phyloP scores from a whole-genome alignment of 1,140 invertebrate genomes.

The Papilio helenus region DNA sequence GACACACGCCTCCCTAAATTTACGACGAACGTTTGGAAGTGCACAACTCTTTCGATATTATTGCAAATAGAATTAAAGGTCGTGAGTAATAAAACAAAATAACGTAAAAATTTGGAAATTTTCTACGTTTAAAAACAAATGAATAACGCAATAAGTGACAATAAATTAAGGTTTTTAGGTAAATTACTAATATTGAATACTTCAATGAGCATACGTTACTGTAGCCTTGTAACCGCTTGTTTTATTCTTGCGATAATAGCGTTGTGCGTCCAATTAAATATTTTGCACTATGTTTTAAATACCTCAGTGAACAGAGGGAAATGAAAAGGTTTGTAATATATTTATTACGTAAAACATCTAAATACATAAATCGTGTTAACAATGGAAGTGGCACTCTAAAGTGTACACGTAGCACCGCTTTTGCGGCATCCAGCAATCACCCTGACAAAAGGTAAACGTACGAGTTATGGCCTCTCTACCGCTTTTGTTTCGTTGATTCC shows the following conservation, averaged over 20 bases:
- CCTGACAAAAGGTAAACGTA: constrained; percentile 14
- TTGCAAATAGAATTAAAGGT: constrained; percentile 15
- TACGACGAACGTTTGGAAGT: constrained; percentile 23
- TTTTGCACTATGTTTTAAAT: not conserved
- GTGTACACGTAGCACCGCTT: not conserved
- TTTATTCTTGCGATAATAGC: no score
- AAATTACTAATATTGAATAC: no score
- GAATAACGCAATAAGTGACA: no score
- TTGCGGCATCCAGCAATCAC: constrained; percentile 18
- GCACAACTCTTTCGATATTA: constrained; percentile 17
- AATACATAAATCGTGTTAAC: not conserved
- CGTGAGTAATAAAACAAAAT: no score
- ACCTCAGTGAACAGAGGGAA: not conserved
- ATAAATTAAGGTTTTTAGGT: no score
- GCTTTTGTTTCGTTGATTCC: constrained; percentile 22
- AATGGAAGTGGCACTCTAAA: constrained; percentile 1
- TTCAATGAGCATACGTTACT: no score
- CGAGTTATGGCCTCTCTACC: constrained; percentile 7
- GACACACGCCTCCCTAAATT: constrained; percentile 28
- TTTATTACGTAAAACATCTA: not conserved
- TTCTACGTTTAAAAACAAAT: no score
- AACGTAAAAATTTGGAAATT: no score
- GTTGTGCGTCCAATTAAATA: no score
- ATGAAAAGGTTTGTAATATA: not conserved
- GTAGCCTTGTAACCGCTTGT: no score